Evolutionary conservation across 2,888 invertebrate genomes (phyloP).

Genomic region (Sclerodermus sp.): DNA sequence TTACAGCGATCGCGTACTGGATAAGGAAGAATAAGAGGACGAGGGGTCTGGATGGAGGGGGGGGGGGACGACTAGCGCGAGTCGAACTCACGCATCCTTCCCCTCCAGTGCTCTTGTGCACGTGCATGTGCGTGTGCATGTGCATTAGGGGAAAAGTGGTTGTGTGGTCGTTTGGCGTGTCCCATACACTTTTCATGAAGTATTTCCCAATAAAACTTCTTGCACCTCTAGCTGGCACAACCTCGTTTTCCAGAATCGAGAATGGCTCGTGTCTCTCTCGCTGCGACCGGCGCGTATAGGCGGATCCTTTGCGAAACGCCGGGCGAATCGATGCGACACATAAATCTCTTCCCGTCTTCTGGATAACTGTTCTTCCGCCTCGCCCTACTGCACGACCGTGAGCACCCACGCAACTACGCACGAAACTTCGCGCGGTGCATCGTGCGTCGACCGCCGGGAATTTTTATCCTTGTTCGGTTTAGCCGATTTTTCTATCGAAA

Average conservation of each 20-base stretch:
- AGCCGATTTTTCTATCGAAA: too few species aligned
- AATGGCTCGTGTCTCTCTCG: background rate
- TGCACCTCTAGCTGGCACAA: background rate
- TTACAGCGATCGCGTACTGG: slow-evolving; percentile 1
- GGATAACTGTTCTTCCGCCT: slow-evolving; percentile 23
- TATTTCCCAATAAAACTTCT: slow-evolving; percentile 26
- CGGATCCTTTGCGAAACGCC: slow-evolving; percentile 12
- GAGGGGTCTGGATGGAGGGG: too few species aligned
- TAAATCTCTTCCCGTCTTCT: background rate
- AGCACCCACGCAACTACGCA: too few species aligned
- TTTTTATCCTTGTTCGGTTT: too few species aligned
- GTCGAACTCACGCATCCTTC: background rate
- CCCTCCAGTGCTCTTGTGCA: too few species aligned
- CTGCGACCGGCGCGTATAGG: background rate
- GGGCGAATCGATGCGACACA: slow-evolving; percentile 15
- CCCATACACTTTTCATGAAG: slow-evolving; percentile 21
- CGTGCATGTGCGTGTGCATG: too few species aligned
- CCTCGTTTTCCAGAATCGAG: background rate
- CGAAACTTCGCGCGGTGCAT: too few species aligned
- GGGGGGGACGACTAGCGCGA: background rate
- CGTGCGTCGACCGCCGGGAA: too few species aligned
- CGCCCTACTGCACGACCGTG: slow-evolving; percentile 12
- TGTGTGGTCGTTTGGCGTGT: slow-evolving; percentile 8
- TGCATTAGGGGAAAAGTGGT: too few species aligned
- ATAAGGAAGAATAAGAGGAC: background rate